phyloP scores from a whole-genome alignment of 2,888 invertebrate genomes.

The Cheilosia variabilis region DNA sequence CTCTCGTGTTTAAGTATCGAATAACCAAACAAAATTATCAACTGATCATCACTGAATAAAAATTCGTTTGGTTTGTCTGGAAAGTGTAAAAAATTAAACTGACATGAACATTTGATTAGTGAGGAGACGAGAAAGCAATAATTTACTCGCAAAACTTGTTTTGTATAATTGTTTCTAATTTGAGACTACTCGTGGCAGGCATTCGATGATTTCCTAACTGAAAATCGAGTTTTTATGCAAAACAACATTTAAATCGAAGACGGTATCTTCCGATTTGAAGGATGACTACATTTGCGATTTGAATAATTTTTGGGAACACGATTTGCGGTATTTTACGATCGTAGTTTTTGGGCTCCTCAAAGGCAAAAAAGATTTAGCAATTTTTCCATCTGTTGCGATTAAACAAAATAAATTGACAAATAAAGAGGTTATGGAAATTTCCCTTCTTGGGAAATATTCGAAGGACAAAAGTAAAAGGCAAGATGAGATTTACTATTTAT shows the following conservation, averaged over 20 bases:
- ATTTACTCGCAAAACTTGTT: slow-evolving; percentile 7
- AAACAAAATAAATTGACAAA: no score
- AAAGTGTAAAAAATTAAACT: slow-evolving; percentile 7
- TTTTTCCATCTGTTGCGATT: no score
- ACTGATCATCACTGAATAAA: not conserved
- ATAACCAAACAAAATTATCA: no score
- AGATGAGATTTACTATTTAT: no score
- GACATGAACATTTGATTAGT: slow-evolving; percentile 25
- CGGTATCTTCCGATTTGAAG: not conserved
- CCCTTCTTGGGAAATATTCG: no score
- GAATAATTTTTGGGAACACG: no score
- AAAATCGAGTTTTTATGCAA: slow-evolving; percentile 8
- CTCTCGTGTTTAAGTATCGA: no score
- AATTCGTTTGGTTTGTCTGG: not conserved
- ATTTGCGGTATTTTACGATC: no score
- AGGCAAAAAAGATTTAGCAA: no score
- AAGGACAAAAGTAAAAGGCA: no score
- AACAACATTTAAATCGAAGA: not conserved
- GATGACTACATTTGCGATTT: slow-evolving; percentile 7
- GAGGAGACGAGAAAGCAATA: slow-evolving; percentile 1
- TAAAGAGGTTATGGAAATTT: no score
- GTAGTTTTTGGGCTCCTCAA: no score
- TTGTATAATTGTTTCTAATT: not conserved
- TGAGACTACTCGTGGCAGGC: not conserved
- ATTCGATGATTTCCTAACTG: not conserved